Conservation (phyloP, 2,113 vertebrate genomes). For the Notiomystis cincta region DNA sequence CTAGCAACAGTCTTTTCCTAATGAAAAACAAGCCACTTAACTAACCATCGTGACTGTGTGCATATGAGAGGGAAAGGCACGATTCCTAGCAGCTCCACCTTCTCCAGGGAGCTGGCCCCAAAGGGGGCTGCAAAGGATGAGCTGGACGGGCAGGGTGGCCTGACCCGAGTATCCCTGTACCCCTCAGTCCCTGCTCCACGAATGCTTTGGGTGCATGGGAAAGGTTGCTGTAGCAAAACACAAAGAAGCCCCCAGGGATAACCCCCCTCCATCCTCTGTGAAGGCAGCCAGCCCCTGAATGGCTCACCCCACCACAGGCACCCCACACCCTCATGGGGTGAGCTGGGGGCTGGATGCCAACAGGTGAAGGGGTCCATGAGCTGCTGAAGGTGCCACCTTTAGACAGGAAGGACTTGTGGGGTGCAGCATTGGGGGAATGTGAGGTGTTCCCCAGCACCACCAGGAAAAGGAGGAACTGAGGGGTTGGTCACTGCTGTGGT, state of each 20-base stretch:
- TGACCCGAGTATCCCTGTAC: fast-evolving
- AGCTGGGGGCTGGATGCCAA: neutral
- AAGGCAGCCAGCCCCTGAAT: neutral
- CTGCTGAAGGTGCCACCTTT: neutral
- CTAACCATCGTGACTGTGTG: slow-evolving; percentile 23
- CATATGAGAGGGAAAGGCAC: neutral
- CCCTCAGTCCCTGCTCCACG: fast-evolving
- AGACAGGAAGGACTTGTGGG: neutral
- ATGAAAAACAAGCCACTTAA: slow-evolving; percentile 64
- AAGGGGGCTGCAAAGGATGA: neutral
- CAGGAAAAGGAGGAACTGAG: neutral
- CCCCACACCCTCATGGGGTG: neutral
- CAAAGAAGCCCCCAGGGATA: neutral
- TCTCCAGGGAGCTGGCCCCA: neutral
- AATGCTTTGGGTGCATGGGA: fast-evolving
- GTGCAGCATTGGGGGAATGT: too few relatives aligned
- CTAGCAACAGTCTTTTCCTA: slow-evolving; percentile 67
- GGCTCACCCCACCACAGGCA: fast-evolving
- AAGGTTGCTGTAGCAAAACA: neutral
- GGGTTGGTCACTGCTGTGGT: neutral
- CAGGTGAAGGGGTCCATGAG: fast-evolving
- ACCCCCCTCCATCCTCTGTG: neutral
- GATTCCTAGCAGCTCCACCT: neutral
- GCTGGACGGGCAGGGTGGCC: neutral
- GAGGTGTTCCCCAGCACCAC: fast-evolving